phyloP scores from a whole-genome alignment of 1,140 invertebrate species.

The Tetragonula clypearis region DNA sequence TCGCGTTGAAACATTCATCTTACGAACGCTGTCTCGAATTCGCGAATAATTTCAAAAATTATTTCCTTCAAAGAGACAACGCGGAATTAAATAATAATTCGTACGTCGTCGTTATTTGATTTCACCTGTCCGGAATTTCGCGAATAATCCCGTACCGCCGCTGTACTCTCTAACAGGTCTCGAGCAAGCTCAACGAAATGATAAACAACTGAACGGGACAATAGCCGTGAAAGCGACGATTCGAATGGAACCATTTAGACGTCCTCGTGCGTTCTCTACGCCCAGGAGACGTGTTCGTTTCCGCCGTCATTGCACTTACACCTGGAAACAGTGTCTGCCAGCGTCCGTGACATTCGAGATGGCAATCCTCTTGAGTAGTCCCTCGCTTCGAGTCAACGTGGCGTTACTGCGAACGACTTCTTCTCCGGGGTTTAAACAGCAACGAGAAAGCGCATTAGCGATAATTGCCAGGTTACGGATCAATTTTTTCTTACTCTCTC shows the following conservation, averaged over 20 bases:
- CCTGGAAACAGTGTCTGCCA: constrained; percentile 39
- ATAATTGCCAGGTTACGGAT: constrained; percentile 60
- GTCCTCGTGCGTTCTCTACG: constrained; percentile 3
- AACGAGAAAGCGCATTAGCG: constrained; percentile 63
- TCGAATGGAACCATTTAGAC: constrained; percentile 15
- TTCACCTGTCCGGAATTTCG: no score
- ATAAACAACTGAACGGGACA: constrained; percentile 15
- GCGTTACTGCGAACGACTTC: constrained; percentile 46
- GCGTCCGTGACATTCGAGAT: constrained; percentile 57
- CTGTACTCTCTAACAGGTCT: no score
- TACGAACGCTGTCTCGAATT: neutral
- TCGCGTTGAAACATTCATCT: neutral
- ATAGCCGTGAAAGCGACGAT: neutral
- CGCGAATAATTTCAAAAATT: neutral
- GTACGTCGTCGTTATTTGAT: no score
- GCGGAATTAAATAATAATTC: no score
- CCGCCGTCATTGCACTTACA: constrained; percentile 29
- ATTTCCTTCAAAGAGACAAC: no score
- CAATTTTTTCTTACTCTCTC: constrained; percentile 25
- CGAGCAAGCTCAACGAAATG: neutral
- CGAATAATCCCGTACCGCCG: no score
- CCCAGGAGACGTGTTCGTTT: constrained; percentile 33
- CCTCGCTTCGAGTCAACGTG: constrained; percentile 43
- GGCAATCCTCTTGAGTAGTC: constrained; percentile 65
- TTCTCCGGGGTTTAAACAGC: constrained; percentile 55